Evolutionary conservation across 2,888 invertebrate genomes (phyloP).

Genomic region (Brachyptera risi): DNA sequence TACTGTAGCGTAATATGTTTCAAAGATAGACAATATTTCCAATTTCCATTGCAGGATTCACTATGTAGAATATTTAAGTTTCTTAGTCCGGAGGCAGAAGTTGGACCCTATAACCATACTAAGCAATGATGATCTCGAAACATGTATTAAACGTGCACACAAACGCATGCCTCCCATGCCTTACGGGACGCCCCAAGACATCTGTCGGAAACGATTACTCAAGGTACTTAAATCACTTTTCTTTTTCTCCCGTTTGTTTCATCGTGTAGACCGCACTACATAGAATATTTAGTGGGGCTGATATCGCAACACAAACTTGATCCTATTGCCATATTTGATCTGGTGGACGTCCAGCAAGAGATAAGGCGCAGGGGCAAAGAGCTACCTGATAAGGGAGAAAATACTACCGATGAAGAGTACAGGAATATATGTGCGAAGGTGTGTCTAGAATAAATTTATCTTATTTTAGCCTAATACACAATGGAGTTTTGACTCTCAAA

Average conservation of each 20-base stretch:
- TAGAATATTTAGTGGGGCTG: slow-evolving; percentile 88
- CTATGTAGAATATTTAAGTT: slow-evolving; percentile 85
- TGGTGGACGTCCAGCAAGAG: slow-evolving; percentile 82
- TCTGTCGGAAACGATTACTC: slow-evolving; percentile 58
- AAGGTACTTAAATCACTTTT: slow-evolving; percentile 51
- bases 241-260: slow-evolving; percentile 34
- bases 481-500: too few species aligned
- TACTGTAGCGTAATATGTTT: neutral
- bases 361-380: slow-evolving; percentile 78
- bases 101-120: slow-evolving; percentile 77
- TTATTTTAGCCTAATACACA: too few species aligned
- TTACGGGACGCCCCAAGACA: slow-evolving; percentile 65
- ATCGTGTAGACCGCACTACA: slow-evolving; percentile 81
- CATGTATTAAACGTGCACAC: slow-evolving; percentile 69
- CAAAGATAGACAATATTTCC: slow-evolving; percentile 12
- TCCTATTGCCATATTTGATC: slow-evolving; percentile 83
- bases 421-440: slow-evolving; percentile 83
- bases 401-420: slow-evolving; percentile 79
- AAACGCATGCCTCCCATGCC: slow-evolving; percentile 70
- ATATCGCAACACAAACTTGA: slow-evolving; percentile 81
- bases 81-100: slow-evolving; percentile 63
- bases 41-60: slow-evolving; percentile 61
- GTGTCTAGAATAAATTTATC: too few species aligned
- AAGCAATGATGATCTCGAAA: slow-evolving; percentile 76
- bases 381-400: slow-evolving; percentile 75